phyloP scores from a whole-genome alignment of 2,797 vertebrate species.

The Chanos chanos region DNA sequence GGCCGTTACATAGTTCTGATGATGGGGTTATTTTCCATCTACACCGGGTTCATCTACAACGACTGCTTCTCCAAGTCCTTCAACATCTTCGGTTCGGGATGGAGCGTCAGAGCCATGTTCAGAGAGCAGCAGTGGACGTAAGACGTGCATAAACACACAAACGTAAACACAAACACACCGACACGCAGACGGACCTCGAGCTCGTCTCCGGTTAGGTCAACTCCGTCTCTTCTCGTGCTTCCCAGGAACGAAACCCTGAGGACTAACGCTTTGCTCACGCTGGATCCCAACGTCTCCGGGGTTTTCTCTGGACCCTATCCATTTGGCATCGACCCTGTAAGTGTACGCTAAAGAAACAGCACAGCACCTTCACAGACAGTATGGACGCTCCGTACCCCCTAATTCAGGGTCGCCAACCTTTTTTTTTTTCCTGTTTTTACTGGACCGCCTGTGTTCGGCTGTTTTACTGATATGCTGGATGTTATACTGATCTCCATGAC shows the following conservation, averaged over 20 bases:
- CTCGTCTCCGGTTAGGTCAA: no score
- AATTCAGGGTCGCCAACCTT: no score
- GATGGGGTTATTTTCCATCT: constrained; percentile 94
- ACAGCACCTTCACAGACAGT: not conserved
- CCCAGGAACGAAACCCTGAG: constrained; percentile 73
- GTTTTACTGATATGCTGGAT: no score
- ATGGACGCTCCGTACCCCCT: no score
- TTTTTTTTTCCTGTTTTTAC: no score
- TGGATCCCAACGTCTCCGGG: constrained; percentile 86
- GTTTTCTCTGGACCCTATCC: constrained; percentile 89
- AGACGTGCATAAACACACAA: constrained; percentile 46
- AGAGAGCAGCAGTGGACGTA: constrained; percentile 79
- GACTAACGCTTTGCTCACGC: constrained; percentile 69
- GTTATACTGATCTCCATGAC: no score
- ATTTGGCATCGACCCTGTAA: constrained; percentile 92
- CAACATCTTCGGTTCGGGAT: constrained; percentile 89
- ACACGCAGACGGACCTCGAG: not conserved
- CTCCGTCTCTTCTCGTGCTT: no score
- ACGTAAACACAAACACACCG: not conserved
- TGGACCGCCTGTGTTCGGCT: no score
- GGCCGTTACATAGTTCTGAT: constrained; percentile 92
- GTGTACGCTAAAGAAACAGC: constrained; percentile 53
- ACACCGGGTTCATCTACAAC: constrained; percentile 96
- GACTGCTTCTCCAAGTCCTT: constrained; percentile 96
- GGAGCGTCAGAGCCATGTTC: constrained; percentile 91